Evolutionary conservation across 1,140 invertebrate genomes (phyloP).

Genomic region (Forficula auricularia): DNA sequence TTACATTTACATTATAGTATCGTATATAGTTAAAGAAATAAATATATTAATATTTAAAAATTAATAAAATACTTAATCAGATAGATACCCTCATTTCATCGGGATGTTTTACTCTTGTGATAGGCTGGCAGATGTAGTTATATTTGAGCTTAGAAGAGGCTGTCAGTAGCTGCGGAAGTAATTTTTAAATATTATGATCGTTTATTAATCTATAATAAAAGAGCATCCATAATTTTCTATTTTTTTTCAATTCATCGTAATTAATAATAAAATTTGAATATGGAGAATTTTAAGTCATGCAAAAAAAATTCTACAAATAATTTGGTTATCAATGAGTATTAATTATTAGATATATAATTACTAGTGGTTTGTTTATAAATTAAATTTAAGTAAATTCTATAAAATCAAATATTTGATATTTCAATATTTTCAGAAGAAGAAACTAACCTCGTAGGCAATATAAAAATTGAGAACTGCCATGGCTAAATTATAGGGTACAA

Average conservation of each 20-base stretch:
- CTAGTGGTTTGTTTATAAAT: slow-evolving; percentile 4
- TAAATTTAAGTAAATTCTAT: slow-evolving; percentile 9
- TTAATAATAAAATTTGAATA: no score
- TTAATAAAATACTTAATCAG: slow-evolving; percentile 2
- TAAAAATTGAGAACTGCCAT: slow-evolving; percentile 73
- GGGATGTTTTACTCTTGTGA: slow-evolving; percentile 56
- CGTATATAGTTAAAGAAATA: neutral
- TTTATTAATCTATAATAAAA: no score
- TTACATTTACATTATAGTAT: neutral
- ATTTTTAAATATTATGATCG: no score
- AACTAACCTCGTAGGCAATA: slow-evolving; percentile 53
- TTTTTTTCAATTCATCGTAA: no score
- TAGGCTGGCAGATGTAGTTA: slow-evolving; percentile 78
- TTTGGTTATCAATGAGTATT: neutral
- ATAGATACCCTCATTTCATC: slow-evolving; percentile 62
- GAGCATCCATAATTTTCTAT: no score
- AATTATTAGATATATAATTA: no score
- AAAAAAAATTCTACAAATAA: slow-evolving; percentile 16
- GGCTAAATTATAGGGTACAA: slow-evolving; percentile 71
- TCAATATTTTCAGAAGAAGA: no score
- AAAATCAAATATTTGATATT: slow-evolving; percentile 12
- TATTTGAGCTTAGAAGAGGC: slow-evolving; percentile 60
- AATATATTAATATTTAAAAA: neutral
- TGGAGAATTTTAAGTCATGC: no score
- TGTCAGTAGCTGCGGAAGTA: slow-evolving; percentile 46